phyloP scores from a whole-genome alignment of 2,113 vertebrate species.

The Prochilodus magdalenae region DNA sequence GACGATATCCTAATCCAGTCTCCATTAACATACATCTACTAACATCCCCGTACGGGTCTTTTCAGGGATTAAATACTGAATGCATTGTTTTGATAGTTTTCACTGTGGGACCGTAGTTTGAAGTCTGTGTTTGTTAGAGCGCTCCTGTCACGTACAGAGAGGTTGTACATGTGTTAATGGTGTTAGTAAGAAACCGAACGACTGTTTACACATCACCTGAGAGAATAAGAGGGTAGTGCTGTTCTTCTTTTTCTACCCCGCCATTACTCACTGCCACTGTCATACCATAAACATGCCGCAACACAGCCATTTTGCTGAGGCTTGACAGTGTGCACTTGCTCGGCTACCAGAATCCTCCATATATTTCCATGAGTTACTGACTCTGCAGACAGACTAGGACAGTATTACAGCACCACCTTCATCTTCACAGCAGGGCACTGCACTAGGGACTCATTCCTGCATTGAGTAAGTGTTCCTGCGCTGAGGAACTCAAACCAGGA shows the following conservation, averaged over 20 bases:
- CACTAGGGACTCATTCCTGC: neutral
- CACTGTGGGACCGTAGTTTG: too few species aligned
- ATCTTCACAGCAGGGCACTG: neutral
- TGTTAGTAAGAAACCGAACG: neutral
- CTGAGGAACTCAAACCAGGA: conserved; percentile 47
- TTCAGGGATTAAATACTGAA: too few species aligned
- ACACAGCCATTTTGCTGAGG: too few species aligned
- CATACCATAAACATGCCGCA: neutral
- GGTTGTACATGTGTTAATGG: neutral
- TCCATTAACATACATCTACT: too few species aligned
- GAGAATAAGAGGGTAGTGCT: neutral
- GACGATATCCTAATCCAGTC: too few species aligned
- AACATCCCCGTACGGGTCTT: too few species aligned
- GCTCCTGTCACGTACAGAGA: too few species aligned
- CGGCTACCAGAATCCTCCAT: neutral
- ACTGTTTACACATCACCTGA: neutral
- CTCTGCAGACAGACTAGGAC: neutral
- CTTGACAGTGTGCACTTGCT: neutral
- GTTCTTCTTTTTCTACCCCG: neutral
- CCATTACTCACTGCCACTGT: neutral
- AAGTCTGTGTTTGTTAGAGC: too few species aligned
- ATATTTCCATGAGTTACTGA: neutral
- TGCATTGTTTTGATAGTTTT: too few species aligned
- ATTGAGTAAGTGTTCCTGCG: neutral
- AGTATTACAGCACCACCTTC: too few species aligned